phyloP scores from a whole-genome alignment of 2,888 invertebrate genomes.

The Tromatobia lineatoria region DNA sequence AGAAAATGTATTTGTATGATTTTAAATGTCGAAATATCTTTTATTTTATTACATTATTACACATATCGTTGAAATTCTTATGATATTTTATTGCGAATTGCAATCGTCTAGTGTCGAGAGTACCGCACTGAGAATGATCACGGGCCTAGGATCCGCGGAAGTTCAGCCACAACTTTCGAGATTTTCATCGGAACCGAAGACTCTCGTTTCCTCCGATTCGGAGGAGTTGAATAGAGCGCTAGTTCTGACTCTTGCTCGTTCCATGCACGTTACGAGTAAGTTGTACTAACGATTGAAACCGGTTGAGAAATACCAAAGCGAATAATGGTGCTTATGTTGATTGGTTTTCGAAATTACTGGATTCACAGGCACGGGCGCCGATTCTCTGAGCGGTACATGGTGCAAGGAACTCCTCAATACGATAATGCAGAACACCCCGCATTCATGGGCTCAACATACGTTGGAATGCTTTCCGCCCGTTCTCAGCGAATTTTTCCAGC shows the following conservation, averaged over 20 bases:
- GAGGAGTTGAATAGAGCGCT: conserved; percentile 97
- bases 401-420: conserved; percentile 95
- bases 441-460: conserved; percentile 97
- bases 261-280: conserved; percentile 96
- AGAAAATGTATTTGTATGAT: too few relatives aligned
- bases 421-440: conserved; percentile 97
- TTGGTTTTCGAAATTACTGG: conserved; percentile 42
- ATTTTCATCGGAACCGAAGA: conserved; percentile 96
- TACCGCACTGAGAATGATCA: conserved; percentile 94
- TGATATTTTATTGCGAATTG: conserved; percentile 3
- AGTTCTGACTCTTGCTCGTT: conserved; percentile 96
- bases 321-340: conserved; percentile 43
- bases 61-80: not conserved
- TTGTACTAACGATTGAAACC: conserved; percentile 12
- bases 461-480: conserved; percentile 96
- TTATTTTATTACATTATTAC: too few relatives aligned
- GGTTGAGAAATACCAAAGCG: not conserved
- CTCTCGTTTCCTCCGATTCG: conserved; percentile 96
- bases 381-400: conserved; percentile 90
- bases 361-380: conserved; percentile 85
- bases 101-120: conserved; percentile 91
- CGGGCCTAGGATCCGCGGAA: conserved; percentile 96
- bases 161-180: conserved; percentile 97
- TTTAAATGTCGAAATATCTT: too few relatives aligned
- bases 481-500: conserved; percentile 95